Evolutionary conservation across 2,797 vertebrate species (phyloP).

Genomic region (Gallinago stenura): DNA sequence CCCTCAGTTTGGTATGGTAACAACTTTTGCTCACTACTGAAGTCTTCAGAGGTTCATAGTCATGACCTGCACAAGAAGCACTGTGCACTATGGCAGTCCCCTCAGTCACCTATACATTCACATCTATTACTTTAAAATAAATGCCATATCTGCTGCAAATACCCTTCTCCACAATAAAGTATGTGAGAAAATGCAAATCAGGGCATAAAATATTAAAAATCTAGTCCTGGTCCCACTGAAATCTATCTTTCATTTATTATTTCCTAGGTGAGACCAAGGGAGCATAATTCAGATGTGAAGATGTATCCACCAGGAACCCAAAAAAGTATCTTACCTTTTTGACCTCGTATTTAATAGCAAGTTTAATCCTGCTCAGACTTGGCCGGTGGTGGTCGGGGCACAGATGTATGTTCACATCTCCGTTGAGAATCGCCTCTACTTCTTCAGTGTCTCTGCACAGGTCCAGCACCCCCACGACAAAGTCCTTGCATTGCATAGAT

Average conservation of each 20-base stretch:
- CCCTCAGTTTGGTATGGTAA: neutral
- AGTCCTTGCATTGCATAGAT: constrained; percentile 99
- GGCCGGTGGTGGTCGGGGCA: constrained; percentile 89
- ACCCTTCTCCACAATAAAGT: neutral
- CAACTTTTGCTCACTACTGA: neutral
- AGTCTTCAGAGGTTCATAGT: neutral
- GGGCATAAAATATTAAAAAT: neutral
- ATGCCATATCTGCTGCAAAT: neutral
- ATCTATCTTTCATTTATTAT: neutral
- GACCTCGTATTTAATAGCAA: constrained; percentile 96
- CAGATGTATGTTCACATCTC: constrained; percentile 89
- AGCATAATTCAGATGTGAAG: neutral
- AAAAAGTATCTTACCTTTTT: constrained; percentile 87
- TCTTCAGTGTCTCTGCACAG: constrained; percentile 96
- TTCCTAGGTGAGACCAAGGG: neutral
- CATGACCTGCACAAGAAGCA: neutral
- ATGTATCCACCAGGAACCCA: neutral
- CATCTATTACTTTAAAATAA: neutral
- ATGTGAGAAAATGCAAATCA: neutral
- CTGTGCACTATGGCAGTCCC: too few relatives aligned
- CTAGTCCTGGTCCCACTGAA: neutral
- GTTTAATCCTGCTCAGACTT: constrained; percentile 92
- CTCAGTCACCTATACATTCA: neutral
- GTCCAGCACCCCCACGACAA: constrained; percentile 95
- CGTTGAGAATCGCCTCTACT: constrained; percentile 95